Base-by-base conservation (phyloP, 2,113 vertebrate genomes). In the Cyanoramphus novaezelandiae region DNA sequence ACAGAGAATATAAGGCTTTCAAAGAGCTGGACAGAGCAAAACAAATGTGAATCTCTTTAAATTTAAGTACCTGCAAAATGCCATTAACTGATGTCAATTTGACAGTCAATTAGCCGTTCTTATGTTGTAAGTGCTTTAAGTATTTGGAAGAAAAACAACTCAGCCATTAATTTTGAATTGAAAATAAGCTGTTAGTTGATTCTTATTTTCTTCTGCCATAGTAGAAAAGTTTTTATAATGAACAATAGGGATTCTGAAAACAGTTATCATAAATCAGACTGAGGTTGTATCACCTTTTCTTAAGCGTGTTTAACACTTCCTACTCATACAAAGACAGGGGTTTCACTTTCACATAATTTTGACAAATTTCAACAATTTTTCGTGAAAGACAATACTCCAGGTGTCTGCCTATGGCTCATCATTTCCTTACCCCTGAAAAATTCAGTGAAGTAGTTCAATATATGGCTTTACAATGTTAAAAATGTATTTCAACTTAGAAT, bases 21-120 rank as follows among this genome's bases (percentile, higher is more conserved):
- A 86, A 82, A 85, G 63, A 94, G 50, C 6, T 87, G 90, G 74
- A 67, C 80, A 59, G 35, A 80, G 31, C 13, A 89, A 92, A 93
- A 91, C 0, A 0, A 88, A n/a, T 19, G 33, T 33, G 23, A 31
- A 72, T 70, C 64, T 86, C 52, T 83, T 94, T 83, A 88, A 94
- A 91, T 41, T 71, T 90, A 95, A 94, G 70, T 86, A 93, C 79
- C 74, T 92, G 77, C 18, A 94, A 95, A 96, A 94, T 89, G 13
- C 60, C 83, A 91, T 92, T 91, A 75, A 71, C 67, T 80, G 86
- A 83, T 69, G 68, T 93, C 95, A 93, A 95, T 91, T 85, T 82
- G 86, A 81, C 78, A 84, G 69, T 86, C 80, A 95, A 89, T 92
- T 94, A 94, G 63, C 68, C 17, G 75, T 43, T 77, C 39, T 75